These are phyloP conservation scores for Lophius piscatorius DNA, from an alignment of 2,113 vertebrate species.

Conservation along the genomic window DNA sequence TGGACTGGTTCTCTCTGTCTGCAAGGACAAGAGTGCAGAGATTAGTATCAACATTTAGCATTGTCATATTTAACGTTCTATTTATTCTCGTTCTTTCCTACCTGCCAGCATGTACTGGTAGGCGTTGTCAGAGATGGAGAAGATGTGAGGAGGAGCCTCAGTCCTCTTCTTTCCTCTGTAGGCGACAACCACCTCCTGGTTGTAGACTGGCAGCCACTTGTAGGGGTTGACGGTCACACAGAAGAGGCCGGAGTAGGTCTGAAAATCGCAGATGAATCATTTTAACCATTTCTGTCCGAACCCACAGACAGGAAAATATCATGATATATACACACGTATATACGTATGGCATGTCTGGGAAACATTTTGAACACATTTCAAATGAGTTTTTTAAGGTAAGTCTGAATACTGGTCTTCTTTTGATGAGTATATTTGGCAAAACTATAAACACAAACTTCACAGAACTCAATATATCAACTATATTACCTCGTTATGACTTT, in stretches of 20 bases:
- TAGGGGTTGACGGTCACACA: constrained; percentile 91
- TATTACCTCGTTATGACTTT: too few species aligned
- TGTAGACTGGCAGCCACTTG: constrained; percentile 90
- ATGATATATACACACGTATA: too few species aligned
- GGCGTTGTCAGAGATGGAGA: constrained; percentile 91
- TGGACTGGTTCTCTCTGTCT: constrained; percentile 94
- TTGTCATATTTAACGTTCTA: not conserved
- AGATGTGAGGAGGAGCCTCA: constrained; percentile 91
- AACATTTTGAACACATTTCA: too few species aligned
- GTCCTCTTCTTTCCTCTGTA: constrained; percentile 90
- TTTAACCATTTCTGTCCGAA: not conserved
- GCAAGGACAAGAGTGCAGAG: constrained; percentile 20
- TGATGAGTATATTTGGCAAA: too few species aligned
- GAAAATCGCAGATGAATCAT: not conserved
- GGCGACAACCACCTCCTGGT: constrained; percentile 84
- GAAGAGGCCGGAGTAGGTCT: constrained; percentile 92
- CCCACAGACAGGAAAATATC: not conserved
- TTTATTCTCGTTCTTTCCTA: constrained; percentile 37
- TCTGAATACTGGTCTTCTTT: too few species aligned
- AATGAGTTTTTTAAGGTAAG: too few species aligned
- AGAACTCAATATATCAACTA: too few species aligned
- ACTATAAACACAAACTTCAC: too few species aligned
- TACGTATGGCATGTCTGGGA: too few species aligned
- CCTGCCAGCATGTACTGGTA: constrained; percentile 92
- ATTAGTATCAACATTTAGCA: constrained; percentile 7